These are phyloP conservation scores for Ormyrus rosae DNA, from an alignment of 2,888 invertebrate species.

Conservation along the genomic window DNA sequence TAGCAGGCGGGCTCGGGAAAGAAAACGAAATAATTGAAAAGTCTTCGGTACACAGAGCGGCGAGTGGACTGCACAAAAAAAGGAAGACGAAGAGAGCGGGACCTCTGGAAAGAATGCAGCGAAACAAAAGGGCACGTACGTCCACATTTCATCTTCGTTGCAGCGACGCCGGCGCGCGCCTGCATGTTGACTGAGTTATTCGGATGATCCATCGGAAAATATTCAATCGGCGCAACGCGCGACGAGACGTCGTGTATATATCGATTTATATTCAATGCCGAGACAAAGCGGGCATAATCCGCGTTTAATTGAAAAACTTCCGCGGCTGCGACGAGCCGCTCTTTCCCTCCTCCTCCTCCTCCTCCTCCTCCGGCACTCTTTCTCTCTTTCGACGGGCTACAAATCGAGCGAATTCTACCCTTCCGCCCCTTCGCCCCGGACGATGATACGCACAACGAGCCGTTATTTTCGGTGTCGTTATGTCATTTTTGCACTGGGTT, in stretches of 20 bases:
- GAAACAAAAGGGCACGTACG: slow-evolving; percentile 43
- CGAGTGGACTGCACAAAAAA: slow-evolving; percentile 17
- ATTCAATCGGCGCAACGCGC: slow-evolving; percentile 65
- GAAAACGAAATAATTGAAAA: slow-evolving; percentile 40
- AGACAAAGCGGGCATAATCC: slow-evolving; percentile 73
- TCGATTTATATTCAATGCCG: slow-evolving; percentile 67
- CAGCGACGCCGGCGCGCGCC: slow-evolving; percentile 15
- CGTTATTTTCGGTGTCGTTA: not conserved
- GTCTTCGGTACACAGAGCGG: not conserved
- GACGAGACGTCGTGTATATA: slow-evolving; percentile 62
- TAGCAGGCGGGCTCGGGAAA: not conserved
- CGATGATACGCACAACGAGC: slow-evolving; percentile 21
- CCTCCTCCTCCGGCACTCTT: not conserved
- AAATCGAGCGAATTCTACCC: slow-evolving; percentile 15
- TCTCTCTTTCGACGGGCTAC: slow-evolving; percentile 4
- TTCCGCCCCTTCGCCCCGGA: not conserved
- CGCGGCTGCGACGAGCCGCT: slow-evolving; percentile 5
- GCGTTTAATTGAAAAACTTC: slow-evolving; percentile 74
- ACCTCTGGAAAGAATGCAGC: slow-evolving; percentile 33
- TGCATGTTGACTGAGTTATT: slow-evolving; percentile 72
- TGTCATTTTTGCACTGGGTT: no score
- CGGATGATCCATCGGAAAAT: slow-evolving; percentile 70
- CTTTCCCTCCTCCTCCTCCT: no score
- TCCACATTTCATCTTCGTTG: slow-evolving; percentile 53
- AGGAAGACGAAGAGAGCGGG: not conserved